Conservation (phyloP, 2,797 vertebrate species). For the Lycodopsis pacificus region DNA sequence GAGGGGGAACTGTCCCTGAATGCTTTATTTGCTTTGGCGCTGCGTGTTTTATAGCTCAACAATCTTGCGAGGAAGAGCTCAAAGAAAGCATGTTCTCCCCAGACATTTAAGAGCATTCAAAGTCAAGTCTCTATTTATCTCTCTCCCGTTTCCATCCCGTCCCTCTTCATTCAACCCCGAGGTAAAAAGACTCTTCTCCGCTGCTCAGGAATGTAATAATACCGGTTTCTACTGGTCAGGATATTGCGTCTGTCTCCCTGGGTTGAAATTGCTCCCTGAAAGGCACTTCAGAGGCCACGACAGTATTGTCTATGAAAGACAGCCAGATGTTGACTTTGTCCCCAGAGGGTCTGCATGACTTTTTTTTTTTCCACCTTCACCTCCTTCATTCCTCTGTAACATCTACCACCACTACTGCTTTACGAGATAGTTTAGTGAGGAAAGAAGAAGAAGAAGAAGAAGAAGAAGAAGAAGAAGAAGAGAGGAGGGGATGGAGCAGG, state of each 20-base stretch:
- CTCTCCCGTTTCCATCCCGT: slow-evolving; percentile 33
- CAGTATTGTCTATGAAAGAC: slow-evolving; percentile 88
- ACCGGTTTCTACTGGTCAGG: slow-evolving; percentile 87
- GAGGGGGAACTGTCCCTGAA: slow-evolving; percentile 43
- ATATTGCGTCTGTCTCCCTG: slow-evolving; percentile 92
- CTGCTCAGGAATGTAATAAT: slow-evolving; percentile 92
- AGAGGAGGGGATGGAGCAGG: slow-evolving; percentile 23
- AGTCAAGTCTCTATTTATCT: slow-evolving; percentile 66
- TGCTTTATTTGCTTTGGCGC: slow-evolving; percentile 58
- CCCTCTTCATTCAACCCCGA: slow-evolving; percentile 74
- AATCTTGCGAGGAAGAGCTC: slow-evolving; percentile 29
- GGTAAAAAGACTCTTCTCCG: slow-evolving; percentile 82
- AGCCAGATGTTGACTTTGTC: slow-evolving; percentile 88
- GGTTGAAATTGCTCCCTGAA: slow-evolving; percentile 88
- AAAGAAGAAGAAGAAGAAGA: slow-evolving; percentile 24
- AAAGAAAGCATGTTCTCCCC: slow-evolving; percentile 47
- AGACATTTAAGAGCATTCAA: slow-evolving; percentile 60
- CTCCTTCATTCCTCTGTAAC: slow-evolving; percentile 53
- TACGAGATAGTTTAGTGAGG: slow-evolving; percentile 52
- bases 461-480: slow-evolving; percentile 23
- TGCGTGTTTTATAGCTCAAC: slow-evolving; percentile 50
- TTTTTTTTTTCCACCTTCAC: slow-evolving; percentile 24
- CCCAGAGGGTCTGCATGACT: slow-evolving; percentile 81
- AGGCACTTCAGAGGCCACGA: slow-evolving; percentile 87
- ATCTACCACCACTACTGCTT: slow-evolving; percentile 71